These are phyloP conservation scores for Tinea trinotella DNA, from an alignment of 2,888 invertebrate genomes.

Conservation along the genomic window DNA sequence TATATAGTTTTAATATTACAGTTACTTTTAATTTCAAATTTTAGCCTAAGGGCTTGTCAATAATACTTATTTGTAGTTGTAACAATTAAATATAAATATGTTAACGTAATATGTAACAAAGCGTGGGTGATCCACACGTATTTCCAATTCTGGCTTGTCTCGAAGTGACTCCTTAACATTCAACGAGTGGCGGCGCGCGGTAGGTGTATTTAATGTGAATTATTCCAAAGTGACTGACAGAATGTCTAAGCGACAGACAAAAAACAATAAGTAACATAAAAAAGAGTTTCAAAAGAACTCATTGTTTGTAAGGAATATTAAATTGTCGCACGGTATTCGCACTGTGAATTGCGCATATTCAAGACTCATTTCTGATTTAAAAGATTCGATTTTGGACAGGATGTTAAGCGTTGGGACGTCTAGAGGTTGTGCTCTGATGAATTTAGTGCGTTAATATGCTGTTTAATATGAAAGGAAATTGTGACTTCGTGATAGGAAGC, in stretches of 20 bases:
- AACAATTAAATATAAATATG: slow-evolving; percentile 54
- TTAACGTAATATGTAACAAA: slow-evolving; percentile 60
- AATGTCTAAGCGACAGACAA: slow-evolving; percentile 53
- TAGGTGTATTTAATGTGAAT: slow-evolving; percentile 67
- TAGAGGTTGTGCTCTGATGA: slow-evolving; percentile 43
- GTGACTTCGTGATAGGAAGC: slow-evolving; percentile 62
- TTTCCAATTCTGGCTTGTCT: slow-evolving; percentile 52
- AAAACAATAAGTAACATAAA: slow-evolving; percentile 49
- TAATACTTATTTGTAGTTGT: slow-evolving; percentile 9
- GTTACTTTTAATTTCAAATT: no score
- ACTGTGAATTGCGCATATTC: slow-evolving; percentile 48
- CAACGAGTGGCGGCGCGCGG: slow-evolving; percentile 47
- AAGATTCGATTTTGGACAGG: slow-evolving; percentile 59
- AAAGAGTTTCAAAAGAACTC: slow-evolving; percentile 47
- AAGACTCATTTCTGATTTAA: slow-evolving; percentile 58
- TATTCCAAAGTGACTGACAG: slow-evolving; percentile 60
- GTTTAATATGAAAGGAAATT: slow-evolving; percentile 61
- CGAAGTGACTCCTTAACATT: slow-evolving; percentile 45
- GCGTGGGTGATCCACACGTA: slow-evolving; percentile 52
- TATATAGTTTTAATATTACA: no score
- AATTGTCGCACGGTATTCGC: slow-evolving; percentile 41
- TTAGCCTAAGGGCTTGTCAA: neutral
- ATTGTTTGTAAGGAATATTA: slow-evolving; percentile 54
- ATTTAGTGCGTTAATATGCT: slow-evolving; percentile 33
- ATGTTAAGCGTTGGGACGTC: slow-evolving; percentile 41